A percentile compares a stretch with the other conserved stretches of the same genome.
These are phyloP conservation scores for Camponotus pennsylvanicus DNA, from an alignment of 1,140 invertebrate species.

Conservation along the genomic window DNA sequence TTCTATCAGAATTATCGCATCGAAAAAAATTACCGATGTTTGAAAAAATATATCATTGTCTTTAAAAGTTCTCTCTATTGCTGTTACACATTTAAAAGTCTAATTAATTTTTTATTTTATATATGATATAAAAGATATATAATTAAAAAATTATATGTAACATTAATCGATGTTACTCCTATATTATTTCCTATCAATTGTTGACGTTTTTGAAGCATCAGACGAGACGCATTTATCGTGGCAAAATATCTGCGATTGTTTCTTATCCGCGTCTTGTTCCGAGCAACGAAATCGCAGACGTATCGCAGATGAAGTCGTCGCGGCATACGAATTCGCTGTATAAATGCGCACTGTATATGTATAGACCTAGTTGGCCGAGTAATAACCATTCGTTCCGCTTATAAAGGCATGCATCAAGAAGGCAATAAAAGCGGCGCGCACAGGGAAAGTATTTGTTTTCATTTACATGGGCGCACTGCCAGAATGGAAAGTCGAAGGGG, in stretches of 20 bases:
- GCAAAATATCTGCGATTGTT: neutral
- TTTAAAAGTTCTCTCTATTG: no score
- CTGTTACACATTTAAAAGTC: neutral
- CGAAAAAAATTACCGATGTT: neutral
- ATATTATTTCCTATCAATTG: neutral
- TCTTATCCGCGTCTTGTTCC: slow-evolving; percentile 4
- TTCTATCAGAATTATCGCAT: neutral
- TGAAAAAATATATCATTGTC: neutral
- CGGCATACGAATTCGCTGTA: slow-evolving; percentile 49
- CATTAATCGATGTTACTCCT: neutral
- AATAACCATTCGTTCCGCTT: slow-evolving; percentile 84
- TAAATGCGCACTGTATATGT: slow-evolving; percentile 71
- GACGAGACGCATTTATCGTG: neutral
- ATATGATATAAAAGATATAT: neutral
- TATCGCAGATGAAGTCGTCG: slow-evolving; percentile 28
- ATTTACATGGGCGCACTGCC: slow-evolving; percentile 83
- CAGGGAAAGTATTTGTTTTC: slow-evolving; percentile 84
- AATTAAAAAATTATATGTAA: neutral
- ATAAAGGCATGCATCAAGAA: slow-evolving; percentile 83
- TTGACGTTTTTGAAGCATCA: neutral
- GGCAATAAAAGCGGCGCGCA: slow-evolving; percentile 80
- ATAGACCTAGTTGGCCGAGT: slow-evolving; percentile 78
- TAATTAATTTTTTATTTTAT: neutral
- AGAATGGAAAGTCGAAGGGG: slow-evolving; percentile 73
- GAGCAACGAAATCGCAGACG: slow-evolving; percentile 8